Conservation (phyloP, 1,140 invertebrate genomes). For the Asbolus verrucosus region DNA sequence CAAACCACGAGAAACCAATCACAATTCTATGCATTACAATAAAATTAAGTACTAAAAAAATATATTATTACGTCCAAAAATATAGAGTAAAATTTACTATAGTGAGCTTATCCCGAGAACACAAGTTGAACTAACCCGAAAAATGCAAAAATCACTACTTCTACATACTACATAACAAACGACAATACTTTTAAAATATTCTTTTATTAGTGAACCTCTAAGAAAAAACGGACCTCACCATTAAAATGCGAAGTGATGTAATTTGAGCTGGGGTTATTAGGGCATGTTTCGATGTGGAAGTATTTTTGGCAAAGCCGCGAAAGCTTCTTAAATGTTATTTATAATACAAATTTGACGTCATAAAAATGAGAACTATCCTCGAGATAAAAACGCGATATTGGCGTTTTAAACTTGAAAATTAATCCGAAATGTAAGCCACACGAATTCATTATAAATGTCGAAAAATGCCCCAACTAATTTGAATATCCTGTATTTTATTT, state of each 20-base stretch:
- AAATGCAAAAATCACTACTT: too few relatives aligned
- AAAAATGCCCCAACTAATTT: conserved; percentile 12
- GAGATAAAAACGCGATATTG: neutral
- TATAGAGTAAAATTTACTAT: neutral
- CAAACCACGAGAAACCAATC: conserved; percentile 9
- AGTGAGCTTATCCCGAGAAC: too few relatives aligned
- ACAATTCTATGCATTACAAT: conserved; percentile 31
- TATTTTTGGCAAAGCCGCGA: neutral
- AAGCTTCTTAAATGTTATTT: neutral
- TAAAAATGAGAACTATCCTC: neutral
- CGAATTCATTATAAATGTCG: conserved; percentile 16
- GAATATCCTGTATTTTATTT: conserved; percentile 10
- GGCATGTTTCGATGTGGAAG: neutral
- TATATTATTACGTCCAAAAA: neutral
- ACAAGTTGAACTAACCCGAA: too few relatives aligned
- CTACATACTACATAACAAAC: neutral
- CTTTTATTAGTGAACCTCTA: too few relatives aligned
- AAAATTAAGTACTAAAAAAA: neutral
- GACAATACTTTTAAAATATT: too few relatives aligned
- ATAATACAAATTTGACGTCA: too few relatives aligned
- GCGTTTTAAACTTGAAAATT: conserved; percentile 15
- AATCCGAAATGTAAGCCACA: conserved; percentile 26
- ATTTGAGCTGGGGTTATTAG: conserved; percentile 12
- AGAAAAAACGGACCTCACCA: neutral
- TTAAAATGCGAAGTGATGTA: neutral